Percentiles rank a stretch among this genome's conserved stretches.
Conservation (phyloP, 2,797 vertebrate species). For the Anguilla obscura region DNA sequence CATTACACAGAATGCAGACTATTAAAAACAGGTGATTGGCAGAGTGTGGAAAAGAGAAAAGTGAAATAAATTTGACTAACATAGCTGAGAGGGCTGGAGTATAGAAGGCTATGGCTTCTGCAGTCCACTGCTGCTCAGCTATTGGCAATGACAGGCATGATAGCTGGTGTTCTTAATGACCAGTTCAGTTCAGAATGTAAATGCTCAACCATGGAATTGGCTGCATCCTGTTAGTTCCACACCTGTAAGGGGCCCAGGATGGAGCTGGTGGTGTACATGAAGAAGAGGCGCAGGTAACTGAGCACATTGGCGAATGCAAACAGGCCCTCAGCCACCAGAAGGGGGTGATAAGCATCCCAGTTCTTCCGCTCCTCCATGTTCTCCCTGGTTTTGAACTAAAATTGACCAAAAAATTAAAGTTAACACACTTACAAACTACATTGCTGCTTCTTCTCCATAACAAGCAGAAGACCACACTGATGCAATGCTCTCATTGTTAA, state of each 20-base stretch:
- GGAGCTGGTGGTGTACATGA: constrained; percentile 99
- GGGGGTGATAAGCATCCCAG: constrained; percentile 97
- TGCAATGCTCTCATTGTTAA: not conserved
- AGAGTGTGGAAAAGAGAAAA: not conserved
- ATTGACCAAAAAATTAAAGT: constrained; percentile 8
- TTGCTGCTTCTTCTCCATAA: not conserved
- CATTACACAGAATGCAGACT: not conserved
- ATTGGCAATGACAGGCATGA: not conserved
- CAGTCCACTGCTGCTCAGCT: not conserved
- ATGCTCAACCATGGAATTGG: constrained; percentile 17
- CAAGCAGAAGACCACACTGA: not conserved
- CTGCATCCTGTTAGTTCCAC: constrained; percentile 19
- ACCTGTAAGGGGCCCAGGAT: constrained; percentile 95
- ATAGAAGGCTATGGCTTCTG: constrained; percentile 5
- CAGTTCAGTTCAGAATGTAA: not conserved
- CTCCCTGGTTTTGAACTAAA: constrained; percentile 63
- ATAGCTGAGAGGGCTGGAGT: not conserved
- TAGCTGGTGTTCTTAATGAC: not conserved
- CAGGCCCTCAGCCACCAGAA: constrained; percentile 92
- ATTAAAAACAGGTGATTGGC: constrained; percentile 24
- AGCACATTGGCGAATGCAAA: constrained; percentile 96
- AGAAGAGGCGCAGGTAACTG: constrained; percentile 96
- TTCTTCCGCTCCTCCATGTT: constrained; percentile 83
- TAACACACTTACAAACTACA: not conserved
- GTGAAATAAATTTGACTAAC: not conserved